These are phyloP conservation scores for Sinopyrophorus schimmeli DNA, from an alignment of 2,888 invertebrate genomes.

Conservation along the genomic window DNA sequence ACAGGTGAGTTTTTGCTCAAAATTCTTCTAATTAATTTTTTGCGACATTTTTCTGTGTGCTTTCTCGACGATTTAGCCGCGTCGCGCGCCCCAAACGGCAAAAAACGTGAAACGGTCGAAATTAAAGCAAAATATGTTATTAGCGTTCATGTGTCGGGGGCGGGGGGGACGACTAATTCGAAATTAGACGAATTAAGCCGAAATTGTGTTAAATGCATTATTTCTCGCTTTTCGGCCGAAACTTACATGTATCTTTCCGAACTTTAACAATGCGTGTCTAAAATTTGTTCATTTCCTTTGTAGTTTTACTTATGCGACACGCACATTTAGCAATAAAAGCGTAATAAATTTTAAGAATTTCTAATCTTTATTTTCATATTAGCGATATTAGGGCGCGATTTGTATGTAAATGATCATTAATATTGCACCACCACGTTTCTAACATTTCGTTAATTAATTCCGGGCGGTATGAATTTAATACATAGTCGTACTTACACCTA, in stretches of 20 bases:
- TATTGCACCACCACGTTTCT: constrained; percentile 18
- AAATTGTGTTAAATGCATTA: too few relatives aligned
- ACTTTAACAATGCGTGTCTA: constrained; percentile 20
- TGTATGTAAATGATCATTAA: constrained; percentile 23
- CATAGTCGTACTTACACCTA: too few relatives aligned
- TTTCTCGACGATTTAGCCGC: too few relatives aligned
- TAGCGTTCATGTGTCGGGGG: too few relatives aligned
- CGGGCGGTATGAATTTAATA: constrained; percentile 13
- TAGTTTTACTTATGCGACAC: constrained; percentile 19
- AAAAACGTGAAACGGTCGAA: too few relatives aligned
- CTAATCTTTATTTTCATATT: constrained; percentile 28
- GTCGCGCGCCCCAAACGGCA: too few relatives aligned
- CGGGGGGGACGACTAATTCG: too few relatives aligned
- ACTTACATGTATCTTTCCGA: constrained; percentile 8
- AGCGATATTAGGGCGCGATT: constrained; percentile 22
- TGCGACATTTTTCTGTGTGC: neutral
- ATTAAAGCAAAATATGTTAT: too few relatives aligned
- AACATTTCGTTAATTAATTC: constrained; percentile 20
- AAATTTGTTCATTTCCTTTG: constrained; percentile 21
- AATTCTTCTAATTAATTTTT: neutral
- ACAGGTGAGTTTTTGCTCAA: constrained; percentile 79
- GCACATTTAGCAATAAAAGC: constrained; percentile 25
- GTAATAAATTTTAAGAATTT: constrained; percentile 28
- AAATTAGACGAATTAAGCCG: too few relatives aligned
- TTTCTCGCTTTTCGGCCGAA: too few relatives aligned